These are phyloP conservation scores for Drosophila murphyi DNA, from an alignment of 1,140 invertebrate genomes.

Conservation along the genomic window DNA sequence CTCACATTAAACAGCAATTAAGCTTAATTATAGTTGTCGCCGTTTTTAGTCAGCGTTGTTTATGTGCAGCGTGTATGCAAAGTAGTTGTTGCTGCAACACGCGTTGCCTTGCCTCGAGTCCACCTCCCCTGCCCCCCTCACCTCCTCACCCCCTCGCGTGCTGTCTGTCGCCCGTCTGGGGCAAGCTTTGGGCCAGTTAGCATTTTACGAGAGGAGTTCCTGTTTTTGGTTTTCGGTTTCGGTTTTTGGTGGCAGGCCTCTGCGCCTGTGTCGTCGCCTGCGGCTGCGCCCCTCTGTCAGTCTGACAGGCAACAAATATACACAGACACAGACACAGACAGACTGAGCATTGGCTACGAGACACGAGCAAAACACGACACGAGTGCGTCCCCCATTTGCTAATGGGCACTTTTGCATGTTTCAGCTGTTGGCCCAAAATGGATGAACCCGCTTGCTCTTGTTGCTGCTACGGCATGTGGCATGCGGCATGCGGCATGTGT, in stretches of 20 bases:
- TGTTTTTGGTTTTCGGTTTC: conserved; percentile 61
- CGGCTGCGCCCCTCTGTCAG: conserved; percentile 49
- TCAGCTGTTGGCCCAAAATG: conserved; percentile 65
- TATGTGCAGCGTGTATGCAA: conserved; percentile 76
- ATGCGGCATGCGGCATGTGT: conserved; percentile 51
- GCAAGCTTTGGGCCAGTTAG: conserved; percentile 62
- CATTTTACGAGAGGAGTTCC: conserved; percentile 62
- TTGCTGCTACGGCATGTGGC: conserved; percentile 28
- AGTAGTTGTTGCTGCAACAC: conserved; percentile 65
- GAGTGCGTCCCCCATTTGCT: conserved; percentile 66
- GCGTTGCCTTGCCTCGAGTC: conserved; percentile 9
- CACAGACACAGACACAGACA: conserved; percentile 26
- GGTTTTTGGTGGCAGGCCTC: not conserved
- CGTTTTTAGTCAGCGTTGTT: conserved; percentile 76
- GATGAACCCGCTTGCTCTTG: conserved; percentile 60
- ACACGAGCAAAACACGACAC: conserved; percentile 71
- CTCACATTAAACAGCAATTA: conserved; percentile 82
- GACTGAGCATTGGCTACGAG: conserved; percentile 41
- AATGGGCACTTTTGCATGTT: conserved; percentile 76
- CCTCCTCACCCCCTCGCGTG: conserved; percentile 12
- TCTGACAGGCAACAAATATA: conserved; percentile 43
- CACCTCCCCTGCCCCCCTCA: not conserved
- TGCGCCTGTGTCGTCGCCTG: conserved; percentile 11
- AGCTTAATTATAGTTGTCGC: conserved; percentile 83
- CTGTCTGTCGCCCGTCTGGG: conserved; percentile 17